A percentile compares a stretch with the other conserved stretches of the same genome.
phyloP scores from a whole-genome alignment of 2,888 invertebrate species.

The Drosophila longiperda region DNA sequence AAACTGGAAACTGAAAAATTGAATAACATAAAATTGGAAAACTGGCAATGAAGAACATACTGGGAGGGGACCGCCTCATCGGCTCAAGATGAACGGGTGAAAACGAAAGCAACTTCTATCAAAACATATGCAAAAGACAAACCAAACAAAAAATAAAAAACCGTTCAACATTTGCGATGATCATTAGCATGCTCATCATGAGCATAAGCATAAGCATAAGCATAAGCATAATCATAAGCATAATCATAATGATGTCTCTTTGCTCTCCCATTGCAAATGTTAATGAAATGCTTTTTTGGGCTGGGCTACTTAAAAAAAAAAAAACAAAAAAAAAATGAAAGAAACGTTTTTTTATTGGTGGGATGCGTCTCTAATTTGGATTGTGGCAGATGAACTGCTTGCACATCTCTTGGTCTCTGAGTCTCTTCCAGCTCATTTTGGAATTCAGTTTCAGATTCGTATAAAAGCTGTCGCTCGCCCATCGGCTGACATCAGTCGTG shows the following conservation, averaged over 20 bases:
- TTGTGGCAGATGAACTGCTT: conserved; percentile 23
- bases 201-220: conserved; percentile 10
- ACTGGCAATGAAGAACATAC: conserved; percentile 39
- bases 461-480: conserved; percentile 65
- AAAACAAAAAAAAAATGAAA: not conserved
- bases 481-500: conserved; percentile 68
- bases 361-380: conserved; percentile 58
- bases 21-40: conserved; percentile 21
- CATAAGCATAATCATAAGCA: conserved; percentile 14
- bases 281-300: conserved; percentile 63
- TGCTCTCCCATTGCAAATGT: conserved; percentile 57
- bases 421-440: not conserved
- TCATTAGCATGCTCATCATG: conserved; percentile 20
- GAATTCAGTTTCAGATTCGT: conserved; percentile 40
- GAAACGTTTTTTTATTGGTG: not conserved
- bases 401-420: not conserved
- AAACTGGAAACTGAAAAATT: conserved; percentile 39
- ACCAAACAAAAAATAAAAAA: not conserved
- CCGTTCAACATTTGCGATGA: conserved; percentile 47
- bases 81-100: conserved; percentile 25
- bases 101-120: conserved; percentile 48
- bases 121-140: not conserved
- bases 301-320: not conserved
- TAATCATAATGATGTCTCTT: not conserved
- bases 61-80: conserved; percentile 30